Evolutionary conservation across 2,797 vertebrate species (phyloP), one percentile per base, ranked within the genome.

Genomic region (Siniperca obscura): DNA sequence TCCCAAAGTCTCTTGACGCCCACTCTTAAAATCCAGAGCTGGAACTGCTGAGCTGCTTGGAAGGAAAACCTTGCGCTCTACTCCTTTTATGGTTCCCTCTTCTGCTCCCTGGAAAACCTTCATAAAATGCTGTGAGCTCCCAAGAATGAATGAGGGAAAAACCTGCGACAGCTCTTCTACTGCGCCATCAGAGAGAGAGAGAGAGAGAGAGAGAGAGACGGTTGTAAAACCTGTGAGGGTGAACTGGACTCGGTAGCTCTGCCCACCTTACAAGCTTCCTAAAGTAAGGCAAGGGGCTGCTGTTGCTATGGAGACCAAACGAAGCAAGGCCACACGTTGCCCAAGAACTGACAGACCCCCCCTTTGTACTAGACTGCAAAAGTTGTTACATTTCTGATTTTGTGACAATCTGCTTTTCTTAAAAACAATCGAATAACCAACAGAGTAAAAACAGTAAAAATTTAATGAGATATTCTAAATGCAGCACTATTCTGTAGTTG

Each of bases 351-450:
- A 89, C 72, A 50, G 85, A 82, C 81, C 78, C 82, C 67, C 76
- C 55, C 77, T 90, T 81, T 81, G 76, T 84, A 82, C 70, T 36
- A 90, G 91, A 93, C 90, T 85, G 89, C 87, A 87, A 87, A 87
- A 93, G 82, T 87, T 91, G 91, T 93, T 93, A 83, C 93, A 87
- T 88, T 87, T 95, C 82, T 82, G 78, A 76, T 87, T 95, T 89
- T 93, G 91, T 94, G 95, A 96, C 95, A 95, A 95, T 96, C 95
- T 93, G 90, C 90, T 93, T 93, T 94, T 94, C 68, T 76, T 81
- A 86, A 82, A 76, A 85, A 90, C 83, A 86, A 86, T 84, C 74
- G 50, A 90, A 59, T 80, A 77, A 78, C 68, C 40, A 78, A 74
- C 65, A 61, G 62, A 88, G 70, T 69, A 7, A 69, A 65, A 80